Evolutionary conservation across 2,888 invertebrate species (phyloP), one percentile per base, ranked within the genome.

Genomic region (Drosophila pullipes): DNA sequence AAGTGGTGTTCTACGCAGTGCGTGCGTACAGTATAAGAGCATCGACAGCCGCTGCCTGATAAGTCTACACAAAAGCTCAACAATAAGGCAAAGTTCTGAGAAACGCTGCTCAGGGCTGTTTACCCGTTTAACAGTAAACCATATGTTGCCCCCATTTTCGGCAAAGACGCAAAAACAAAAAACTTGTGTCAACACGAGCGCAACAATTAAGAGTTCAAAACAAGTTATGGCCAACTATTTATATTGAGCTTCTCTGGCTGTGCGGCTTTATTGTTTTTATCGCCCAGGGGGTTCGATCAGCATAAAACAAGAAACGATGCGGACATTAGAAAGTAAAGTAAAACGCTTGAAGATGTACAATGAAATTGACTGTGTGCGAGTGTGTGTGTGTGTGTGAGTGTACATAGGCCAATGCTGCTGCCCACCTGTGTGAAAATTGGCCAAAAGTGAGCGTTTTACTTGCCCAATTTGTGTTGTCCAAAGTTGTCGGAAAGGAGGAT

Each of bases 311-410:
- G 70, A 71, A 77, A 81, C 53, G 50, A 50, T 72, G 69, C 61
- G 74, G 54, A 74, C 79, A 85, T 88, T 86, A 90, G 90, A 86
- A 86, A 86, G 85, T 86, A 83, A 86, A 74, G 74, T 77, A 88
- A 82, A 80, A 71, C 60, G 52, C 69, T 59, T 75, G 53, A 88
- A 85, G 89, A 88, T 90, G 85, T 72, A 85, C 89, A 83, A 88
- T 81, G 65, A 63, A 72, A 86, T 76, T 63, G 73, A 64, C 9
- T 22, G 31, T 41, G 18, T 31, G 25, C 47, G 3, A 44, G 11
- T 44, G 13, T 28, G 25, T 30, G 18, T 35, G 41, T 41, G 39
- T 35, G 22, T 35, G 13, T 44, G 39, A 31, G 52, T 69, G 65
- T 47, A 64, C 62, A 59, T 50, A 57, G 77, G 76, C 78, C 58